These are phyloP conservation scores for Cochlearius cochlearius DNA, from an alignment of 2,113 vertebrate genomes.

Conservation along the genomic window DNA sequence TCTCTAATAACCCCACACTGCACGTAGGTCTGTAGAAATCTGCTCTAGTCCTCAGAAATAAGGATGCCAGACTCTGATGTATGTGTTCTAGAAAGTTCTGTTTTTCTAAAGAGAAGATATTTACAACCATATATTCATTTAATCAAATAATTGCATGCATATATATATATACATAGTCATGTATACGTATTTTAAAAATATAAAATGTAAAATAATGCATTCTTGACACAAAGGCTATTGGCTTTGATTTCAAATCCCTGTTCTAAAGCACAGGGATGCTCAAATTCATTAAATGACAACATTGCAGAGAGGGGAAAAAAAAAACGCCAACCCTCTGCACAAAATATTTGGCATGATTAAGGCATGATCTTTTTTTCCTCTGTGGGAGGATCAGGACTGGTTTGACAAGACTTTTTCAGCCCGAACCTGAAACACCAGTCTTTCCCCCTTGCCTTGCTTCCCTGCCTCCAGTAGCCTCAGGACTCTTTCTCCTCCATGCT, in stretches of 20 bases:
- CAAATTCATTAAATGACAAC: neutral
- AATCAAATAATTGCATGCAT: neutral
- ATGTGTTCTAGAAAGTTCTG: neutral
- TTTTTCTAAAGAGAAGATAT: neutral
- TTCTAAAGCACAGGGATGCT: neutral
- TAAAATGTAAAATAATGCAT: neutral
- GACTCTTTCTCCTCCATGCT: neutral
- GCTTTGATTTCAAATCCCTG: neutral
- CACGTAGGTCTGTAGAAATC: neutral
- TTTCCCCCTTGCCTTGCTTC: neutral
- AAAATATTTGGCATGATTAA: neutral
- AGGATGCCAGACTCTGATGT: neutral
- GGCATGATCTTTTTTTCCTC: neutral
- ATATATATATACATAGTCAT: no score
- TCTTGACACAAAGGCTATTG: neutral
- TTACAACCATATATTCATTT: neutral
- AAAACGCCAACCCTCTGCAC: neutral
- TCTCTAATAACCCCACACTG: neutral
- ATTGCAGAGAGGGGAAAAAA: neutral
- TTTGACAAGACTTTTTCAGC: neutral
- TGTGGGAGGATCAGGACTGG: neutral
- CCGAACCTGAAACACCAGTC: neutral
- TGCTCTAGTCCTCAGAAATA: neutral
- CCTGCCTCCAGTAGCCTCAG: neutral
- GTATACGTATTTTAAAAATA: accelerated